phyloP scores from a whole-genome alignment of 2,113 vertebrate genomes.

The Petroica traversi region DNA sequence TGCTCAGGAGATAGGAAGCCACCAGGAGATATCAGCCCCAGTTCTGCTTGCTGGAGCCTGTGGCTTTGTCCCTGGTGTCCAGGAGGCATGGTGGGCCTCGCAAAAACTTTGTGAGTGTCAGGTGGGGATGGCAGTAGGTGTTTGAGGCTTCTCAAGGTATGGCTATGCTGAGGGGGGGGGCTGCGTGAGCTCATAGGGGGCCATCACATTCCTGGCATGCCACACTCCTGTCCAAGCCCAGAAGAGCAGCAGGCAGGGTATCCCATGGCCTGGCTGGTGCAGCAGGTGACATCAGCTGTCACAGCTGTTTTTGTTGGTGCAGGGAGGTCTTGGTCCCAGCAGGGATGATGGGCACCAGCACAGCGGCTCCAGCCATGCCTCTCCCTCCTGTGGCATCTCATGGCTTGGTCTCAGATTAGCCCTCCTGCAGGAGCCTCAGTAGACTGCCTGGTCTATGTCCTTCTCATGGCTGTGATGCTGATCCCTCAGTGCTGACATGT shows the following conservation, averaged over 20 bases:
- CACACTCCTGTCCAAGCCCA: background rate
- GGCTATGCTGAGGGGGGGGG: background rate
- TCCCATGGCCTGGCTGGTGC: accelerated
- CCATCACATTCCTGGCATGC: background rate
- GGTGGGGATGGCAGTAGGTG: background rate
- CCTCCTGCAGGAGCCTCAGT: background rate
- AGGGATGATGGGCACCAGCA: background rate
- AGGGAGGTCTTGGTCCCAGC: background rate
- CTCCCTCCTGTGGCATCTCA: accelerated
- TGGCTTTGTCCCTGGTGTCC: background rate
- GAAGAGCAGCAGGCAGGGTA: background rate
- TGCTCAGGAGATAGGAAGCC: background rate
- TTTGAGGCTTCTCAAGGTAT: background rate
- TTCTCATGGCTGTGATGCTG: background rate
- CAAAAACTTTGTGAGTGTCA: background rate
- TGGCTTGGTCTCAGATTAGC: background rate
- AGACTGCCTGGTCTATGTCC: background rate
- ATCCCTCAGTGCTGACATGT: background rate
- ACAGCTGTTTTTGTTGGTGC: background rate
- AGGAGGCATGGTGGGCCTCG: background rate
- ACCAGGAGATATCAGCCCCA: background rate
- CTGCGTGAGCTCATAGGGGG: background rate
- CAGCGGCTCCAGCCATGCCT: accelerated
- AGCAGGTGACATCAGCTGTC: background rate
- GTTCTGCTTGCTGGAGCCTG: background rate